Evolutionary conservation across 2,797 vertebrate genomes (phyloP), one percentile per base, ranked within the genome.

Genomic region (Silurus lanzhouensis): DNA sequence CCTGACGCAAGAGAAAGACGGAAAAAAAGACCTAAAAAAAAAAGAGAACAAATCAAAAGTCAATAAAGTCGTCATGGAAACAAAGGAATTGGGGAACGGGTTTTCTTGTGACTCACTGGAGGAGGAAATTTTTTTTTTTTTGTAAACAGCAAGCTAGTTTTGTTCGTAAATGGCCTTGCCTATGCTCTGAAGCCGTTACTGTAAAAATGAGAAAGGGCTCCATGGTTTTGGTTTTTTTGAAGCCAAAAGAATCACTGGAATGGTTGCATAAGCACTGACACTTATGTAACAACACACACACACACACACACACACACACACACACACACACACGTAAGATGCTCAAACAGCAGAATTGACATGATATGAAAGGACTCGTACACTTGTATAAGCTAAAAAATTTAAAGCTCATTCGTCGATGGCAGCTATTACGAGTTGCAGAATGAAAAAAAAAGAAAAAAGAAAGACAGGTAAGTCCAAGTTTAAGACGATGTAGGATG

Each of bases 21-120:
- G 75, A 89, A 82, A 85, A 85, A 84, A 82, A 81, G 76, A 78
- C 76, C 17, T 75, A 75, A 82, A 66, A 84, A 66, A 84, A 38
- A 81, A 89, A 48, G 52, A 78, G 82, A 88, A 89, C 84, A 88
- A 90, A 87, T 90, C 88, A 84, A 91, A 91, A 89, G 87, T 90
- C 87, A 92, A 92, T 91, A 86, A 87, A 93, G 91, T 94, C 91
- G 84, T 93, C 91, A 89, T 90, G 92, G 91, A 92, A 91, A 90
- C 91, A 74, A 86, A 92, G 91, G 80, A 38, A 81, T 85, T 90
- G 85, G 90, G 84, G 67, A 80, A 72, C 63, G 78, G 85, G 67
- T 87, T 88, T 91, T 61, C 87, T 85, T 85, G 25, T 85, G 84
- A 66, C 58, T 64, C 46, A 71, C 38, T 58, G 84, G 85, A 57